Percentiles rank a stretch among this genome's conserved stretches.
Evolutionary conservation across 1,140 invertebrate species (phyloP).

Genomic region (Mylabris phalerata): DNA sequence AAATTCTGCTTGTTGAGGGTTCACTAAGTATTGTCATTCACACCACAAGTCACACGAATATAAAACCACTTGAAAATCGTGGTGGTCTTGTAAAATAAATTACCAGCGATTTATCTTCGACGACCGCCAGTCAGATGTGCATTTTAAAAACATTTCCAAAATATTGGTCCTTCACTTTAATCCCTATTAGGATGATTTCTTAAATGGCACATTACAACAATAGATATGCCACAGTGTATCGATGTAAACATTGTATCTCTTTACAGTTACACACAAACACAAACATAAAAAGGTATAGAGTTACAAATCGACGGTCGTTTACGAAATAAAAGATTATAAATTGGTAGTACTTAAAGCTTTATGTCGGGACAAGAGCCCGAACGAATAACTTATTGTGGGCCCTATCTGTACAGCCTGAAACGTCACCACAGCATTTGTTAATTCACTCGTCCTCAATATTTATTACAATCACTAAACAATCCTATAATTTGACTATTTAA

Average conservation of each 20-base stretch:
- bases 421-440: too few species aligned
- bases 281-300: slow-evolving; percentile 17
- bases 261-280: slow-evolving; percentile 6
- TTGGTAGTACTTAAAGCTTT: slow-evolving; percentile 29
- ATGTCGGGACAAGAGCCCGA: slow-evolving; percentile 15
- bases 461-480: too few species aligned
- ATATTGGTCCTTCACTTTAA: slow-evolving; percentile 21
- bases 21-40: too few species aligned
- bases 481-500: too few species aligned
- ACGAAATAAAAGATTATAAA: slow-evolving; percentile 35
- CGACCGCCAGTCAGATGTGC: slow-evolving; percentile 21
- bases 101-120: slow-evolving; percentile 27
- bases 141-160: slow-evolving; percentile 6
- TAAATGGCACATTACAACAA: slow-evolving; percentile 24
- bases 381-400: slow-evolving; percentile 25
- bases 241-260: slow-evolving; percentile 25
- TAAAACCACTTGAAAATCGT: slow-evolving; percentile 2
- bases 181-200: slow-evolving; percentile 26
- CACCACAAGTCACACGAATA: not conserved
- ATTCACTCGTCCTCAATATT: too few species aligned
- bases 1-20: too few species aligned
- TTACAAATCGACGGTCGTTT: slow-evolving; percentile 33
- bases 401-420: too few species aligned
- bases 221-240: slow-evolving; percentile 14
- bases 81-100: slow-evolving; percentile 22